Evolutionary conservation across 92 coral and sea anemone species (phyloP).

Genomic region (Palythoa grandiflora): DNA sequence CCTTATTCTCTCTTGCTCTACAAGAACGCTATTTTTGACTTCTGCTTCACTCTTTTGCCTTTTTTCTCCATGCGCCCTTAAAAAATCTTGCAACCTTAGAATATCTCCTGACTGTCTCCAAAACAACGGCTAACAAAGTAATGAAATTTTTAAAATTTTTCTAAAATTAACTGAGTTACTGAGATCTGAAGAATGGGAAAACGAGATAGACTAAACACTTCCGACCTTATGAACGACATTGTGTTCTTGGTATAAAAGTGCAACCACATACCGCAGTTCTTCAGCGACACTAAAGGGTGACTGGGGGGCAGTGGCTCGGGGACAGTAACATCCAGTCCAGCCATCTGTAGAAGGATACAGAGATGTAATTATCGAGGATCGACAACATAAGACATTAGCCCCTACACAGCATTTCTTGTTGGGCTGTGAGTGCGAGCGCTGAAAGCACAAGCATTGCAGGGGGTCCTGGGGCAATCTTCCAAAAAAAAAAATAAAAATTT

Average conservation of each 20-base stretch:
- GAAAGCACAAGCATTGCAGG: too few relatives aligned
- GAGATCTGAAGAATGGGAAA: background rate
- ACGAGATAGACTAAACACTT: background rate
- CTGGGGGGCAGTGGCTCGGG: constrained; percentile 89
- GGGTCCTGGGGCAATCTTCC: too few relatives aligned
- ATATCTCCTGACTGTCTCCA: background rate
- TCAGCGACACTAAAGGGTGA: constrained; percentile 78
- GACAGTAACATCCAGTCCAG: constrained; percentile 93
- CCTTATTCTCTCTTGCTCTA: background rate
- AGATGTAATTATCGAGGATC: background rate
- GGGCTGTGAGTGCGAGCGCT: too few relatives aligned
- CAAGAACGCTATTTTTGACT: background rate
- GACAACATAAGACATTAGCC: too few relatives aligned
- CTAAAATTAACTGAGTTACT: background rate
- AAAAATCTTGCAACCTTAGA: background rate
- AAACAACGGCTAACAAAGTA: background rate
- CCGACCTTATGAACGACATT: background rate
- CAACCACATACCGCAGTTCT: constrained; percentile 78
- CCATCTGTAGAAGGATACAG: constrained; percentile 58
- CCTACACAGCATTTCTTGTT: too few relatives aligned
- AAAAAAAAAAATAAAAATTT: too few relatives aligned
- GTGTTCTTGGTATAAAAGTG: background rate
- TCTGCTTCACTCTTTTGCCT: background rate
- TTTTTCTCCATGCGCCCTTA: background rate
- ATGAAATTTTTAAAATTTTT: background rate